phyloP scores from a whole-genome alignment of 2,888 invertebrate species.

The Lymantria monacha region DNA sequence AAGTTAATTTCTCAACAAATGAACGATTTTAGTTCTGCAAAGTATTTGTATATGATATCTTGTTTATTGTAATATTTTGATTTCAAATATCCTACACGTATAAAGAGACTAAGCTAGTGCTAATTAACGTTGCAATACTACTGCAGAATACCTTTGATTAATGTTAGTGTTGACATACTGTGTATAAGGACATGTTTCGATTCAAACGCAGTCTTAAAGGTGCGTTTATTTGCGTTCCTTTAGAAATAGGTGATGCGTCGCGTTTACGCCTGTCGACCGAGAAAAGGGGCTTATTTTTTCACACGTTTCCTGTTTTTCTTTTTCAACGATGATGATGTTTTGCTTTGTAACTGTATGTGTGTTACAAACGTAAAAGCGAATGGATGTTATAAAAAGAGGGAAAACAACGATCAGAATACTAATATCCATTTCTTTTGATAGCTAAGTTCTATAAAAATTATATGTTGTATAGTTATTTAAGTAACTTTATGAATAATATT shows the following conservation, averaged over 20 bases:
- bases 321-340: slow-evolving; percentile 34
- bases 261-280: slow-evolving; percentile 60
- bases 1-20: too few relatives aligned
- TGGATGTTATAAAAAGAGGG: slow-evolving; percentile 6
- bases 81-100: neutral
- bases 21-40: too few relatives aligned
- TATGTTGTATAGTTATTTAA: too few relatives aligned
- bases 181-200: slow-evolving; percentile 55
- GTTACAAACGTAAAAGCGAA: slow-evolving; percentile 7
- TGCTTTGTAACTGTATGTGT: slow-evolving; percentile 16
- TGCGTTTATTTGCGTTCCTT: slow-evolving; percentile 75
- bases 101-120: neutral
- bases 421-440: neutral
- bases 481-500: too few relatives aligned
- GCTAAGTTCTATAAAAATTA: too few relatives aligned
- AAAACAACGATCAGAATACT: neutral
- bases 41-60: too few relatives aligned
- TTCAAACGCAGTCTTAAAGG: slow-evolving; percentile 65
- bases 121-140: slow-evolving; percentile 12
- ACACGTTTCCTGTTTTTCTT: slow-evolving; percentile 46
- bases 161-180: slow-evolving; percentile 45
- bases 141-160: slow-evolving; percentile 28
- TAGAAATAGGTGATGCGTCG: slow-evolving; percentile 73
- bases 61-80: neutral
- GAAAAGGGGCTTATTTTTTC: slow-evolving; percentile 59